Percentiles rank a stretch among this genome's conserved stretches.
Evolutionary conservation across 2,797 vertebrate genomes (phyloP).

Genomic region (Okamejei kenojei): DNA sequence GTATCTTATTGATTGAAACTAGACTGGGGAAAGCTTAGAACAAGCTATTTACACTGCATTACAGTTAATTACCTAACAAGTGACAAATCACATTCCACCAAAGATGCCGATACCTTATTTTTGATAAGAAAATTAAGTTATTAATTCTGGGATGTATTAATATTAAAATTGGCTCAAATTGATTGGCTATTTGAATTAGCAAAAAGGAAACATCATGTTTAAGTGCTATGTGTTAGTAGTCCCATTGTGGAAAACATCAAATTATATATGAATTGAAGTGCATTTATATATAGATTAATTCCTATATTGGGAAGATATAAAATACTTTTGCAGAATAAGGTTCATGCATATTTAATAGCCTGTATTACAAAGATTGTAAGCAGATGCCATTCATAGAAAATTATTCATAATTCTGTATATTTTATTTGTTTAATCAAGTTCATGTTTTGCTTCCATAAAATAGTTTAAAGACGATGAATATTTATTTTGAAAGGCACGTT

Average conservation of each 20-base stretch:
- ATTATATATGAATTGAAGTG: not conserved
- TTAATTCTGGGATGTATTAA: not conserved
- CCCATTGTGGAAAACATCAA: not conserved
- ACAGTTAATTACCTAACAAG: not conserved
- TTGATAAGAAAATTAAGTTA: not conserved
- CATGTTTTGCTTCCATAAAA: not conserved
- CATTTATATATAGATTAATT: not conserved
- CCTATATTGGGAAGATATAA: not conserved
- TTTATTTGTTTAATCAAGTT: constrained; percentile 17
- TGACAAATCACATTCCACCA: not conserved
- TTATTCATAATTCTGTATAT: not conserved
- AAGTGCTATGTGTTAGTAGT: too few species aligned
- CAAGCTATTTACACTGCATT: not conserved
- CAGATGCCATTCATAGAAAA: not conserved
- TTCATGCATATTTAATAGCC: not conserved
- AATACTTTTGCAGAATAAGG: not conserved
- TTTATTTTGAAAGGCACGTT: not conserved
- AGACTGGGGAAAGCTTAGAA: too few species aligned
- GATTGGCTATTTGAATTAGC: not conserved
- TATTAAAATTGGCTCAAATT: not conserved
- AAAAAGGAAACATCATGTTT: not conserved
- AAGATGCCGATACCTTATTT: not conserved
- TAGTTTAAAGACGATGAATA: not conserved
- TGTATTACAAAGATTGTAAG: not conserved
- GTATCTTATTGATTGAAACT: too few species aligned